Evolutionary conservation across 2,888 invertebrate genomes (phyloP).

Genomic region (Oxyteleia sp.): DNA sequence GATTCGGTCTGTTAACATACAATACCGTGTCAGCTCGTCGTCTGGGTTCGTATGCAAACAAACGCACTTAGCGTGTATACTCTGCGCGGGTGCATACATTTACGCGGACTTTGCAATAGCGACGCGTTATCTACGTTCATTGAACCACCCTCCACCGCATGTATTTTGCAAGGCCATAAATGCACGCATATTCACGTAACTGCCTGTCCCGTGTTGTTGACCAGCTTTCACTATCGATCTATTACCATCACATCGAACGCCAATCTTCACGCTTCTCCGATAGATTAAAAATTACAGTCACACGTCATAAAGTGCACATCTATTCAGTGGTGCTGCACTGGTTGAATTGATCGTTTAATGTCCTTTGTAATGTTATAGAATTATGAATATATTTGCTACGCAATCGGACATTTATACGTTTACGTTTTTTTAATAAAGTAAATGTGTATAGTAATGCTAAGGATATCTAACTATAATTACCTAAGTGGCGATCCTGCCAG

Average conservation of each 20-base stretch:
- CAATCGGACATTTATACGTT: no score
- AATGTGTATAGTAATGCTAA: no score
- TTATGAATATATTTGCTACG: no score
- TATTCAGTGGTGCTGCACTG: background rate
- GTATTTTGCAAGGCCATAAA: constrained; percentile 59
- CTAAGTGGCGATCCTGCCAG: no score
- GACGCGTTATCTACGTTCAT: constrained; percentile 60
- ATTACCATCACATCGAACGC: constrained; percentile 29
- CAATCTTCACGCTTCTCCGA: constrained; percentile 28
- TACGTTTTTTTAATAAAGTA: no score
- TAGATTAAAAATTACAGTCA: constrained; percentile 35
- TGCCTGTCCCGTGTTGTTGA: constrained; percentile 44
- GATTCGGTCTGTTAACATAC: constrained; percentile 76
- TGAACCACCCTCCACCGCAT: constrained; percentile 47
- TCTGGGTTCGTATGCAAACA: constrained; percentile 71
- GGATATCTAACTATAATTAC: no score
- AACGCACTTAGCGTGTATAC: constrained; percentile 65
- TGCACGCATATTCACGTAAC: constrained; percentile 41
- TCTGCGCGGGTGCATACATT: constrained; percentile 62
- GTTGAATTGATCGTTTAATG: background rate
- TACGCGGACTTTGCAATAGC: constrained; percentile 47
- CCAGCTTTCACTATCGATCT: constrained; percentile 53
- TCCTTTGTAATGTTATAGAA: no score
- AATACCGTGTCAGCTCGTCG: constrained; percentile 68
- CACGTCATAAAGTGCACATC: background rate